Base-by-base conservation (phyloP, 2,888 invertebrate species). In the Ennomos erosarius region DNA sequence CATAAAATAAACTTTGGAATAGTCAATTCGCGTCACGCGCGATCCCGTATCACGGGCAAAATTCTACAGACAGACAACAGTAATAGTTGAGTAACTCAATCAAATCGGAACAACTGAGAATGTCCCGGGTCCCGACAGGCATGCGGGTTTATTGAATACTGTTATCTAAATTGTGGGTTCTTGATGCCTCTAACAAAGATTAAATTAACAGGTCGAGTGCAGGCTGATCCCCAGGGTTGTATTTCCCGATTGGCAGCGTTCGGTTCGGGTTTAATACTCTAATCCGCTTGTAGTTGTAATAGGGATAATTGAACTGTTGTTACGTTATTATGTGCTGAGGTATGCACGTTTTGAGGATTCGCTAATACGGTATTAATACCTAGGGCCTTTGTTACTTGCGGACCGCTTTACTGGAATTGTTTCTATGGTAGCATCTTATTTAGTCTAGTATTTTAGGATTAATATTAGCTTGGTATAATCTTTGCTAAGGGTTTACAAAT, bases 101-200 rank as follows among this genome's bases (percentile, higher is more conserved):
- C 86, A 87, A 86, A 85, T 81, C 76, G 69, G 80, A 82, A 85
- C 85, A 87, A 78, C 79, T 79, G 73, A 71, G 73, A 70, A 65
- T 71, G 78, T 73, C 39, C 50, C 46, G 36, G 42, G 53, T 45
- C 76, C 77, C 77, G 78, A 68, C 81, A 79, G 82, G 76, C 74
- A 78, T 84, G 78, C 82, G 82, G 82, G 83, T 75, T 85, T 87
- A 88, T 88, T 88, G 84, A 88, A 88, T 88, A 87, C 81, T 81
- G 87, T 87, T 85, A 89, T 88, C 87, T 86, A 85, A 85, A 86
- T 87, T 85, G 84, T 79, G 81, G 82, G 81, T 79, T 81, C 84
- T 83, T 83, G 84, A 87, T 88, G 85, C 74, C 79, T 80, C 78
- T 74, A 76, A 81, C 84, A 84, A 87, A 87, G 86, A 89, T 88